Conservation (phyloP, 2,888 invertebrate genomes). For the Pyrgus malvae region DNA sequence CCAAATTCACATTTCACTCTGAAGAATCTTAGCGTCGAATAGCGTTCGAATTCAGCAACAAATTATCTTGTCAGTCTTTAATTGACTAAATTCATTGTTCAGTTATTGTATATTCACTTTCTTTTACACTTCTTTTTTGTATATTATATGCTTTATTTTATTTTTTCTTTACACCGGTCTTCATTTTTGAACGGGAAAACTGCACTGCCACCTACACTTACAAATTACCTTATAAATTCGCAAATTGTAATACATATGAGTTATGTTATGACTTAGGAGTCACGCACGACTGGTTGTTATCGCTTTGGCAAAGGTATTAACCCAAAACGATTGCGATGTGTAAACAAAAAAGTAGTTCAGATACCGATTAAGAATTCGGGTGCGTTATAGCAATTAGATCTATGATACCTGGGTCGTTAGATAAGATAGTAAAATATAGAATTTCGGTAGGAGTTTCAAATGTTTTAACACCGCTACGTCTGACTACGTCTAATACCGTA, state of each 20-base stretch:
- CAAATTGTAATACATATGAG: neutral
- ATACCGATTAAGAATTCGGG: constrained; percentile 45
- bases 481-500: neutral
- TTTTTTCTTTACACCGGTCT: constrained; percentile 16
- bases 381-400: constrained; percentile 62
- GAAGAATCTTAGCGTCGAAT: too few relatives aligned
- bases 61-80: too few relatives aligned
- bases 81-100: too few relatives aligned
- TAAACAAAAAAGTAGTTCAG: constrained; percentile 45
- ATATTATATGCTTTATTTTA: too few relatives aligned
- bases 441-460: constrained; percentile 5
- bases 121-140: too few relatives aligned
- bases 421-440: constrained; percentile 16
- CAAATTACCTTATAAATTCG: neutral
- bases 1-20: too few relatives aligned
- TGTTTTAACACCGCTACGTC: neutral
- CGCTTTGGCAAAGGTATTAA: constrained; percentile 43
- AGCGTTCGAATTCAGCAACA: too few relatives aligned
- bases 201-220: neutral
- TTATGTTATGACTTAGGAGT: too few relatives aligned
- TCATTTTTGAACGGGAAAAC: constrained; percentile 16
- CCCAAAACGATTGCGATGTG: constrained; percentile 39
- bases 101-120: too few relatives aligned
- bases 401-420: constrained; percentile 13
- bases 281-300: constrained; percentile 14